phyloP scores from a whole-genome alignment of 1,140 invertebrate species.

The Drosophila teissieri region DNA sequence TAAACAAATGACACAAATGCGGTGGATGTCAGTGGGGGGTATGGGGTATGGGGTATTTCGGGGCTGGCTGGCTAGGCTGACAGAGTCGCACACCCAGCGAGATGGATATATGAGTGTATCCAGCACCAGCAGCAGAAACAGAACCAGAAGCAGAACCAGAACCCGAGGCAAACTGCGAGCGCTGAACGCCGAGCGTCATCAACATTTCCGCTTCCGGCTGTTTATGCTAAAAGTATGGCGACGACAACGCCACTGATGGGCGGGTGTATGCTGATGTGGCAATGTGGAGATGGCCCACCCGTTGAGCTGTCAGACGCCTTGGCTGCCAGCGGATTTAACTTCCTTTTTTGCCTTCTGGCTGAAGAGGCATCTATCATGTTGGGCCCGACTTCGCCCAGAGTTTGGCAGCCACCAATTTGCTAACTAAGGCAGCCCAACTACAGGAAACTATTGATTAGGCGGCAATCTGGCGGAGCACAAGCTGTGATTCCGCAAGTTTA shows the following conservation, averaged over 20 bases:
- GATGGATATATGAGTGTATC: slow-evolving; percentile 14
- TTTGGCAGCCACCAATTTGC: slow-evolving; percentile 30
- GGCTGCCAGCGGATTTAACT: slow-evolving; percentile 39
- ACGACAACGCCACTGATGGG: slow-evolving; percentile 55
- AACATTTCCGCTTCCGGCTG: slow-evolving; percentile 83
- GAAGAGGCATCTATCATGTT: slow-evolving; percentile 65
- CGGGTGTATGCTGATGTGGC: slow-evolving; percentile 2
- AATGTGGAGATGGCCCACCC: slow-evolving; percentile 16
- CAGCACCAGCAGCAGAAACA: not conserved
- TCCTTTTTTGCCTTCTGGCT: slow-evolving; percentile 12
- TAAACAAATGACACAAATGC: slow-evolving; percentile 79
- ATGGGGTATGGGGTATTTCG: not conserved
- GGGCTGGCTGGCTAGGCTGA: slow-evolving; percentile 1
- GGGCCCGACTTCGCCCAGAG: not conserved
- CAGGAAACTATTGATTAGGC: slow-evolving; percentile 45
- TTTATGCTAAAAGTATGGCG: slow-evolving; percentile 82
- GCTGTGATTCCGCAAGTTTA: slow-evolving; percentile 15
- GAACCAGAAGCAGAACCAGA: no score
- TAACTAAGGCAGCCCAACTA: slow-evolving; percentile 20
- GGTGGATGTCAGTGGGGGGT: slow-evolving; percentile 19
- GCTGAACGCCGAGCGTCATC: slow-evolving; percentile 63
- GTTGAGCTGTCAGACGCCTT: slow-evolving; percentile 77
- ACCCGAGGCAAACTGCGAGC: not conserved
- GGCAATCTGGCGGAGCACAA: slow-evolving; percentile 12
- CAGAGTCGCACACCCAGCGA: slow-evolving; percentile 22